Percentiles rank a stretch among this genome's conserved stretches.
Evolutionary conservation across 1,140 invertebrate genomes (phyloP).

Genomic region (Drosophila pseudoobscura): DNA sequence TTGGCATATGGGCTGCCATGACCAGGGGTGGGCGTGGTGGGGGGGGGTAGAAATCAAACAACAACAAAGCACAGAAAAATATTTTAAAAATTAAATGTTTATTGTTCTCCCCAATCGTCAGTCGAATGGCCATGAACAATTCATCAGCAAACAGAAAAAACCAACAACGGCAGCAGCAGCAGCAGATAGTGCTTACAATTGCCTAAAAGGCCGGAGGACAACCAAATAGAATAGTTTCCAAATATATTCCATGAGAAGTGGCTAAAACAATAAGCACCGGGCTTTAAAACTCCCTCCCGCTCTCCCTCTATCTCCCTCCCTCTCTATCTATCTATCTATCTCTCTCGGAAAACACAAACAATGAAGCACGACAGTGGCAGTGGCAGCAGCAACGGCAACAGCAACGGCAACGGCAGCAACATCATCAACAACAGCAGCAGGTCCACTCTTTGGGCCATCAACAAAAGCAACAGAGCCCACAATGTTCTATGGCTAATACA

Average conservation of each 20-base stretch:
- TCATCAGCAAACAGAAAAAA: conserved; percentile 19
- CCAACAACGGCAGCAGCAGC: conserved; percentile 4
- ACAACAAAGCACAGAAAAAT: conserved; percentile 41
- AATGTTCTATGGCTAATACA: conserved; percentile 51
- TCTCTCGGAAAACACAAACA: conserved; percentile 29
- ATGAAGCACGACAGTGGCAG: conserved; percentile 25
- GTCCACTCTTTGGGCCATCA: conserved; percentile 43
- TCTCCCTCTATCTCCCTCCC: background rate
- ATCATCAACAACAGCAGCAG: conserved; percentile 34
- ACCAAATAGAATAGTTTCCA: conserved; percentile 43
- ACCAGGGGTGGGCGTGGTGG: too few relatives aligned
- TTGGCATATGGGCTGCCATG: conserved; percentile 63
- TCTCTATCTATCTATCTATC: background rate
- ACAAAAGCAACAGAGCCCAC: conserved; percentile 17
- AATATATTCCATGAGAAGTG: conserved; percentile 62
- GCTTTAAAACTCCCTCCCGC: conserved; percentile 38
- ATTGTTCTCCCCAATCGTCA: conserved; percentile 51
- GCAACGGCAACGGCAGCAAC: conserved; percentile 27
- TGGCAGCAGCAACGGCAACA: conserved; percentile 24
- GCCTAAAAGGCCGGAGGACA: conserved; percentile 35
- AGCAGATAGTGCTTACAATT: conserved; percentile 45
- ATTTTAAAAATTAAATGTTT: conserved; percentile 65
- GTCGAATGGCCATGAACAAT: conserved; percentile 51
- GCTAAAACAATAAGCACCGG: conserved; percentile 70
- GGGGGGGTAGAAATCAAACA: background rate